These are phyloP conservation scores for Meiosimyza platycephala DNA, from an alignment of 2,888 invertebrate species.

Conservation along the genomic window DNA sequence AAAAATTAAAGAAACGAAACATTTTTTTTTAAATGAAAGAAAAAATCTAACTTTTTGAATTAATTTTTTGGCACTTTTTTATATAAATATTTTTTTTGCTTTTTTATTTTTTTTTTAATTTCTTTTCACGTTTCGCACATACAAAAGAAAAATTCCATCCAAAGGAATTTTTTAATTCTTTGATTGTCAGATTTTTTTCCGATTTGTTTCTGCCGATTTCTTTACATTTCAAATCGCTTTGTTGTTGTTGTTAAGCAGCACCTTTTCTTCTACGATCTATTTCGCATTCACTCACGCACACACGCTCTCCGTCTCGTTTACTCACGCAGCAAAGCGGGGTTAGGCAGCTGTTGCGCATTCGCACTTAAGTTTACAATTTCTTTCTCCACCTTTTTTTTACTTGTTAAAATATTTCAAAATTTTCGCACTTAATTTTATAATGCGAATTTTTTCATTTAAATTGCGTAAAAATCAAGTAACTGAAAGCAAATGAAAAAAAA, in stretches of 20 bases:
- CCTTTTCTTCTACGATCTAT: constrained; percentile 28
- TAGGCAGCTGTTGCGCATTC: constrained; percentile 44
- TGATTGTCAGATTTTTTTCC: neutral
- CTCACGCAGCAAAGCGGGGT: constrained; percentile 26
- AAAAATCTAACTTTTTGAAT: neutral
- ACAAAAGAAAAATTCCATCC: constrained; percentile 36
- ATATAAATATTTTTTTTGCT: neutral
- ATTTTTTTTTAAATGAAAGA: constrained; percentile 3
- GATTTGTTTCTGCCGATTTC: constrained; percentile 17
- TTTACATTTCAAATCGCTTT: neutral
- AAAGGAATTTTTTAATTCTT: constrained; percentile 30
- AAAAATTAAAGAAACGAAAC: neutral
- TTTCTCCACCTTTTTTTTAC: neutral
- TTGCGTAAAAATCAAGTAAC: constrained; percentile 7
- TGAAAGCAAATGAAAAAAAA: constrained; percentile 16
- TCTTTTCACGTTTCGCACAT: constrained; percentile 20
- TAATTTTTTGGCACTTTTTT: neutral
- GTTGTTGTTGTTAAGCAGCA: constrained; percentile 33
- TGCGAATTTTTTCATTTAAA: neutral
- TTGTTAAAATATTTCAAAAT: neutral
- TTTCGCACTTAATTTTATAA: too few species aligned
- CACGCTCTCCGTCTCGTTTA: constrained; percentile 43
- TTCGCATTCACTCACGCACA: constrained; percentile 22
- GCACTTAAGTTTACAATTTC: constrained; percentile 35
- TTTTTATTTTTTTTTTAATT: constrained; percentile 18